These are phyloP conservation scores for Drosophila melanosoma DNA, from an alignment of 2,888 invertebrate genomes.

Conservation along the genomic window DNA sequence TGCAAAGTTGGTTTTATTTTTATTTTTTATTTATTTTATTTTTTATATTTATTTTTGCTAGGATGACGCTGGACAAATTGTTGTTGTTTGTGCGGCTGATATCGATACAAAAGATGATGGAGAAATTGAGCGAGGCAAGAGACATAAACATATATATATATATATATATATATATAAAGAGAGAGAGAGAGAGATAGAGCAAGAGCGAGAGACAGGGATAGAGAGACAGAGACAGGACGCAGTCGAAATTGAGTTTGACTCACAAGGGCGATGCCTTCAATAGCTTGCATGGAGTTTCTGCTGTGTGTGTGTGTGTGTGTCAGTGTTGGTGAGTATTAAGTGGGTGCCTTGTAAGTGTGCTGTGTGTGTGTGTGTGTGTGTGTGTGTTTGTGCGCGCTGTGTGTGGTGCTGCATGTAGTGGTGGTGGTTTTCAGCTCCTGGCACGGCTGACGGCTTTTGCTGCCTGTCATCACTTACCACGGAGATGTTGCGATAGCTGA, in stretches of 20 bases:
- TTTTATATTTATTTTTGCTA: slow-evolving; percentile 33
- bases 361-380: slow-evolving; percentile 11
- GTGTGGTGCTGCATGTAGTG: slow-evolving; percentile 16
- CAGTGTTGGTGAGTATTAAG: slow-evolving; percentile 1
- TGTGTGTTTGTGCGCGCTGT: slow-evolving; percentile 3
- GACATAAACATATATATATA: slow-evolving; percentile 25
- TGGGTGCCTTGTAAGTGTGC: slow-evolving; percentile 20
- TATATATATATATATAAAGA: slow-evolving; percentile 17
- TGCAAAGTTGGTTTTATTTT: slow-evolving; percentile 55
- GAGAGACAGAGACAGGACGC: slow-evolving; percentile 44
- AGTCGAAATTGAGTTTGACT: slow-evolving; percentile 54
- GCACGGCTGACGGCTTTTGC: slow-evolving; percentile 49
- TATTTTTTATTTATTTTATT: slow-evolving; percentile 2
- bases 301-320: slow-evolving; percentile 15
- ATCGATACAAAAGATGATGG: slow-evolving; percentile 61
- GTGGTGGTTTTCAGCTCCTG: slow-evolving; percentile 35
- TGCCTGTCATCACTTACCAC: slow-evolving; percentile 87
- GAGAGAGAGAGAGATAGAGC: slow-evolving; percentile 20
- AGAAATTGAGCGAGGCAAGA: slow-evolving; percentile 54
- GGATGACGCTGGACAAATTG: slow-evolving; percentile 71
- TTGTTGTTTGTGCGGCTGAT: slow-evolving; percentile 65
- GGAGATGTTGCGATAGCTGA: slow-evolving; percentile 91
- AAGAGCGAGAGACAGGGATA: slow-evolving; percentile 24
- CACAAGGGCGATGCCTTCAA: slow-evolving; percentile 50
- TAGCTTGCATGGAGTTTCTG: slow-evolving; percentile 44